phyloP scores from a whole-genome alignment of 2,888 invertebrate species.

The Aleiodes alternator region DNA sequence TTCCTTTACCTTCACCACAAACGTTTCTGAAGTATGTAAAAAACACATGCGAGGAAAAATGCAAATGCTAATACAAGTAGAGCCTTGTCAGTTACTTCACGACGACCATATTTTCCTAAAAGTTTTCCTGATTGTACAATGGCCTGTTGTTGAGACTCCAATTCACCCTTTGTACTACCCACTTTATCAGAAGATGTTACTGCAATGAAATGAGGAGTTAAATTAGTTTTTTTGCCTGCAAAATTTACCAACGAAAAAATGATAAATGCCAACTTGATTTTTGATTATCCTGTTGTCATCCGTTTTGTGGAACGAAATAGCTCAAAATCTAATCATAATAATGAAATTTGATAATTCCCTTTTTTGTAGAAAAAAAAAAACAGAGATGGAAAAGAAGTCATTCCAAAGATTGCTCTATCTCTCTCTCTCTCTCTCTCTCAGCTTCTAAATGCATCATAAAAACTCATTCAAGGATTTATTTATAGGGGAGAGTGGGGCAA shows the following conservation, averaged over 20 bases:
- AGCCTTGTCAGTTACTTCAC: constrained; percentile 97
- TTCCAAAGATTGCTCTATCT: too few species aligned
- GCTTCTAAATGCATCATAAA: too few species aligned
- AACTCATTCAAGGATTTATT: too few species aligned
- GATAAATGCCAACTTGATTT: neutral
- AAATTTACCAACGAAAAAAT: constrained; percentile 63
- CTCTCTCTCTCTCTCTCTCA: too few species aligned
- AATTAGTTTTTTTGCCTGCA: constrained; percentile 55
- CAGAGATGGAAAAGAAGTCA: too few species aligned
- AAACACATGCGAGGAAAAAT: constrained; percentile 92
- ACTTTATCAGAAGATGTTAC: constrained; percentile 77
- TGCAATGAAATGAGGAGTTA: constrained; percentile 67
- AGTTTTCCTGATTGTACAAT: constrained; percentile 94
- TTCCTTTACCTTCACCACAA: constrained; percentile 79
- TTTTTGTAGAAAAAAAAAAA: too few species aligned
- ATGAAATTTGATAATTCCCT: too few species aligned
- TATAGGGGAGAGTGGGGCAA: too few species aligned
- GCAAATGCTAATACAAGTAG: constrained; percentile 90
- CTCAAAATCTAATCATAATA: too few species aligned
- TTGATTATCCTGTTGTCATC: too few species aligned
- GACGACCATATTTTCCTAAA: constrained; percentile 93
- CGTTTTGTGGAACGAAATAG: too few species aligned
- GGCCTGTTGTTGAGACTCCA: constrained; percentile 89
- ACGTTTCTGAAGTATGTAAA: constrained; percentile 95
- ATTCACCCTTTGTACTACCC: constrained; percentile 85